Evolutionary conservation across 23 tunicate species (phyloP).

Genomic region (Trididemnum nubilum): DNA sequence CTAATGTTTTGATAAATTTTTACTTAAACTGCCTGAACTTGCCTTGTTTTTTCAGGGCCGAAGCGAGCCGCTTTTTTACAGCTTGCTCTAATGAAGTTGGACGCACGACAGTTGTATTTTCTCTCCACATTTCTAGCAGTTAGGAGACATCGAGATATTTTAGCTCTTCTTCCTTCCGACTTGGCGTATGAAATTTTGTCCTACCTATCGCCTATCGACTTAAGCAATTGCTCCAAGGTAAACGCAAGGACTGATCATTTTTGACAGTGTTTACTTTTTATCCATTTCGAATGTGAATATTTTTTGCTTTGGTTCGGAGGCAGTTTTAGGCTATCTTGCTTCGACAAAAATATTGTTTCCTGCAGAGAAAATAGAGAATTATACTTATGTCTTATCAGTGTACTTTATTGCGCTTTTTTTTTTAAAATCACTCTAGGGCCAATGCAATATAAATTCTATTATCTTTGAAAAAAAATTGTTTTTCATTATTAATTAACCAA

Average conservation of each 20-base stretch:
- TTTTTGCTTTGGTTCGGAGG: too few species aligned
- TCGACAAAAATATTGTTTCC: too few species aligned
- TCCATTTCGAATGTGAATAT: neutral
- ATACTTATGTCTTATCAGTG: too few species aligned
- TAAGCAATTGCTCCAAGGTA: slow-evolving; percentile 63
- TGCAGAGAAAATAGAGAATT: too few species aligned
- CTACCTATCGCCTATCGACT: slow-evolving; percentile 63
- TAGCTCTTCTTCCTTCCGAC: slow-evolving; percentile 51
- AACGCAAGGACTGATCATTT: neutral
- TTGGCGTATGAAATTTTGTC: slow-evolving; percentile 53
- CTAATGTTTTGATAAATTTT: too few species aligned
- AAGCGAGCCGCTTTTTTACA: slow-evolving; percentile 69
- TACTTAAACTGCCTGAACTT: neutral
- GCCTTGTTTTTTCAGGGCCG: slow-evolving; percentile 38
- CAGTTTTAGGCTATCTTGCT: too few species aligned
- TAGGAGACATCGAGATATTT: slow-evolving; percentile 65
- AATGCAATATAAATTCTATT: too few species aligned
- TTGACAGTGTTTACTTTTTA: neutral
- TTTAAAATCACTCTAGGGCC: too few species aligned
- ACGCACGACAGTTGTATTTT: slow-evolving; percentile 73
- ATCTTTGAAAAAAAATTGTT: too few species aligned
- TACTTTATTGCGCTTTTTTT: too few species aligned
- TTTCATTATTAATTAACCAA: too few species aligned
- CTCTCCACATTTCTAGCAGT: slow-evolving; percentile 59
- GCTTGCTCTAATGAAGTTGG: slow-evolving; percentile 64